Conservation (phyloP, 2,797 vertebrate genomes). For the Toxotes lorentzi region DNA sequence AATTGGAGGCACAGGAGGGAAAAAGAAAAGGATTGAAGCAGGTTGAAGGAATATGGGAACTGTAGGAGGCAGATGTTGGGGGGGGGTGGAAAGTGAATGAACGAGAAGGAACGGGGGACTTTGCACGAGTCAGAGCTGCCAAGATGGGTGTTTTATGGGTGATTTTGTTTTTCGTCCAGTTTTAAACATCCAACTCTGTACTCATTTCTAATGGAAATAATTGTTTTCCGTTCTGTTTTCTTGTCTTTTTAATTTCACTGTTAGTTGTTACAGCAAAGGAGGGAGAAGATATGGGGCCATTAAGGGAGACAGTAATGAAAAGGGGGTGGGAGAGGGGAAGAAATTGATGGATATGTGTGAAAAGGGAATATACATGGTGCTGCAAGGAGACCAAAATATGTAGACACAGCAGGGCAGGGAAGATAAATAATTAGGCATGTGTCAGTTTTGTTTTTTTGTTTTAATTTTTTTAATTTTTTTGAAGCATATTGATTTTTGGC, state of each 20-base stretch:
- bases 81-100: conserved; percentile 60
- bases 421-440: not conserved
- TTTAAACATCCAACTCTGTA: not conserved
- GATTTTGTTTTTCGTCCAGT: conserved; percentile 21
- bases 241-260: conserved; percentile 1
- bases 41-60: conserved; percentile 3
- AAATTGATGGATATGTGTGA: conserved; percentile 24
- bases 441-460: too few relatives aligned
- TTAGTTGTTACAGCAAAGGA: conserved; percentile 16
- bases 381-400: conserved; percentile 4
- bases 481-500: not conserved
- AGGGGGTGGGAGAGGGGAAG: not conserved
- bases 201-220: not conserved
- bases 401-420: not conserved
- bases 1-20: not conserved
- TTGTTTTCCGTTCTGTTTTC: not conserved
- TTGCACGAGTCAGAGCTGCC: conserved; percentile 31
- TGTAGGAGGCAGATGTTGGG: conserved; percentile 33
- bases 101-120: conserved; percentile 33
- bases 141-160: conserved; percentile 4
- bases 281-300: not conserved
- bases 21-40: not conserved
- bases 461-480: too few relatives aligned
- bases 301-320: not conserved
- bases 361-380: not conserved